These are phyloP conservation scores for Priocnemis perturbator DNA, from an alignment of 2,888 invertebrate genomes.

Conservation along the genomic window DNA sequence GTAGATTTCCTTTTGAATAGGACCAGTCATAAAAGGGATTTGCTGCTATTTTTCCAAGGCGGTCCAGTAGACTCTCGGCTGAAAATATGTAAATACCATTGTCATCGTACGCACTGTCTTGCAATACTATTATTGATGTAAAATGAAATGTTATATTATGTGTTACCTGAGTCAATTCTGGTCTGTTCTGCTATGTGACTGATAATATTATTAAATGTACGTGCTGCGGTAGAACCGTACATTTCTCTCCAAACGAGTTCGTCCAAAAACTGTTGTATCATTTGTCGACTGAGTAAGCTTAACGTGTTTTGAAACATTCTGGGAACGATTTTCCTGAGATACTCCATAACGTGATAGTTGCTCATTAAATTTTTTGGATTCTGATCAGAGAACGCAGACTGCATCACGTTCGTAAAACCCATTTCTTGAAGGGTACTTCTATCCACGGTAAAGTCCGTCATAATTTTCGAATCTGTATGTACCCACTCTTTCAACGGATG, in stretches of 20 bases:
- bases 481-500: slow-evolving; percentile 89
- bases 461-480: slow-evolving; percentile 84
- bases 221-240: slow-evolving; percentile 85
- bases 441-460: slow-evolving; percentile 91
- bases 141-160: slow-evolving; percentile 13
- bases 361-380: slow-evolving; percentile 78
- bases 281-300: slow-evolving; percentile 87
- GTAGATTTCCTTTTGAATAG: slow-evolving; percentile 55
- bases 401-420: slow-evolving; percentile 87
- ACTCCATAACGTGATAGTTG: slow-evolving; percentile 90
- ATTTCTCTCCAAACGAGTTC: slow-evolving; percentile 93
- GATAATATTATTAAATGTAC: slow-evolving; percentile 89
- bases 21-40: slow-evolving; percentile 84
- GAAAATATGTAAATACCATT: slow-evolving; percentile 33
- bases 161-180: slow-evolving; percentile 79
- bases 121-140: neutral
- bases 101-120: too few species aligned
- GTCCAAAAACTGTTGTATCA: slow-evolving; percentile 93
- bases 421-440: slow-evolving; percentile 85
- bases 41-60: slow-evolving; percentile 76
- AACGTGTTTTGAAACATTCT: slow-evolving; percentile 94
- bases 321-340: slow-evolving; percentile 88
- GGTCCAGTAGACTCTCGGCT: slow-evolving; percentile 74
- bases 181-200: slow-evolving; percentile 88
- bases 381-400: slow-evolving; percentile 77